Conservation (phyloP, 2,888 invertebrate species). For the Halocaridina rubra region DNA sequence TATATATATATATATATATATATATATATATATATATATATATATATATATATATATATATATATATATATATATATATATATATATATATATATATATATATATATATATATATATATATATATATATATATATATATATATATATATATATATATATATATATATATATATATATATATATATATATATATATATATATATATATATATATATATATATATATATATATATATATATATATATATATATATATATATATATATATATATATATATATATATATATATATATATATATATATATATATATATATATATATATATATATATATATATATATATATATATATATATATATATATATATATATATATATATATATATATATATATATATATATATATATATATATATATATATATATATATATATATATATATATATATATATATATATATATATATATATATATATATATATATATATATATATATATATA, state of each 20-base stretch:
- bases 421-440: not conserved
- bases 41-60: not conserved
- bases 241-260: slow-evolving; percentile 5
- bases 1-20: slow-evolving; percentile 1
- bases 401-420: not conserved
- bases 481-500: slow-evolving; percentile 8
- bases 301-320: not conserved
- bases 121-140: not conserved
- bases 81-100: not conserved
- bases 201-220: not conserved
- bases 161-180: slow-evolving; percentile 14
- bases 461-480: not conserved
- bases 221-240: not conserved
- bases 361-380: slow-evolving; percentile 6
- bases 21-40: not conserved
- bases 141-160: not conserved
- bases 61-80: not conserved
- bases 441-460: not conserved
- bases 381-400: slow-evolving; percentile 1
- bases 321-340: not conserved
- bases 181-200: slow-evolving; percentile 11
- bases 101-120: not conserved
- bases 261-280: not conserved
- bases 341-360: slow-evolving; percentile 6
- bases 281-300: slow-evolving; percentile 10